Conservation (phyloP, 1,140 invertebrate genomes). For the Popillia japonica region DNA sequence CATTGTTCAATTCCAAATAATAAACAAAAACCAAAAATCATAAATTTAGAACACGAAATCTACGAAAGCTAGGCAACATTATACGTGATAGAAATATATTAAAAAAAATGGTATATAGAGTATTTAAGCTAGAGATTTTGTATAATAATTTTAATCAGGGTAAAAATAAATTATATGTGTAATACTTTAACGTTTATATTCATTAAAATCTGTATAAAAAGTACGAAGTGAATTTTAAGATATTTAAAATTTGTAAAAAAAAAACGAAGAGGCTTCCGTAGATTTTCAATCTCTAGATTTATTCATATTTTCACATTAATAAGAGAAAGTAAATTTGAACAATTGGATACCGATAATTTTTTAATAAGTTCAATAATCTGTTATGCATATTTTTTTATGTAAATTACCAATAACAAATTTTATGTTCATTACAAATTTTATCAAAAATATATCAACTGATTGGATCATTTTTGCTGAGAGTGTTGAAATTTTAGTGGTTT, state of each 20-base stretch:
- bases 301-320: constrained; percentile 25
- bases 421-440: too few relatives aligned
- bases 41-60: constrained; percentile 28
- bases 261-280: not conserved
- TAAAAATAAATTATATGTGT: constrained; percentile 17
- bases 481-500: too few relatives aligned
- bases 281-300: constrained; percentile 16
- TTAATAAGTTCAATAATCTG: too few relatives aligned
- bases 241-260: too few relatives aligned
- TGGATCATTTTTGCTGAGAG: too few relatives aligned
- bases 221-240: not conserved
- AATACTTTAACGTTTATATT: constrained; percentile 13
- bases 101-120: not conserved
- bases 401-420: constrained; percentile 19
- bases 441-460: too few relatives aligned
- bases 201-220: not conserved
- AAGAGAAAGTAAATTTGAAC: too few relatives aligned
- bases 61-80: not conserved
- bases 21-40: too few relatives aligned
- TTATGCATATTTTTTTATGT: too few relatives aligned
- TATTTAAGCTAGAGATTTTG: not conserved
- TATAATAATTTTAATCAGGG: constrained; percentile 27
- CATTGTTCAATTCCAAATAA: constrained; percentile 3
- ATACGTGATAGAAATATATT: not conserved
- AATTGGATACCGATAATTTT: too few relatives aligned